phyloP scores from a whole-genome alignment of 2,797 vertebrate genomes.

The Myoxocephalus aenaeus region DNA sequence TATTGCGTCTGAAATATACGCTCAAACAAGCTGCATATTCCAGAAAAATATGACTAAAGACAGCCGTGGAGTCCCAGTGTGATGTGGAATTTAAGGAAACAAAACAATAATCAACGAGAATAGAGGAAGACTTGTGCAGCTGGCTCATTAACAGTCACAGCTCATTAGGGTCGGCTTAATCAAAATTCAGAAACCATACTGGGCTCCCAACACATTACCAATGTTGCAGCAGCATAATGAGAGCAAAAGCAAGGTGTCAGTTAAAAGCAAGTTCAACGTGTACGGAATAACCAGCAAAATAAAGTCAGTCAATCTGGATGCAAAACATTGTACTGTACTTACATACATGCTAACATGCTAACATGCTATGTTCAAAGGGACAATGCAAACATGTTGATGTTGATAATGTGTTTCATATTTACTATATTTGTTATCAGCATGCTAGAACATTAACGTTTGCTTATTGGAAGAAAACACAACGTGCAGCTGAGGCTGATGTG shows the following conservation, averaged over 20 bases:
- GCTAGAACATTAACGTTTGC: background rate
- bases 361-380: background rate
- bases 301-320: background rate
- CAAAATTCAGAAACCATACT: constrained; percentile 46
- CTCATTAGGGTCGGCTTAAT: constrained; percentile 61
- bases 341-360: background rate
- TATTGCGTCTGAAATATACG: background rate
- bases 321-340: background rate
- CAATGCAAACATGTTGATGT: background rate
- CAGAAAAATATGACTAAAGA: background rate
- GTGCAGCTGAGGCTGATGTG: background rate
- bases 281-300: too few species aligned
- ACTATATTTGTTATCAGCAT: too few species aligned
- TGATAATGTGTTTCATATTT: too few species aligned
- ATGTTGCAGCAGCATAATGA: constrained; percentile 12
- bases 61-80: background rate
- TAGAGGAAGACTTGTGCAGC: constrained; percentile 35
- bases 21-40: background rate
- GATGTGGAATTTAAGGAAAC: constrained; percentile 13
- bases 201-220: constrained; percentile 33
- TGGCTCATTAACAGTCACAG: constrained; percentile 59
- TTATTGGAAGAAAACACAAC: background rate
- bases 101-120: constrained; percentile 25
- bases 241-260: constrained; percentile 30
- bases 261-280: background rate